Evolutionary conservation across 2,113 vertebrate species (phyloP).

Genomic region (Seriola quinqueradiata): DNA sequence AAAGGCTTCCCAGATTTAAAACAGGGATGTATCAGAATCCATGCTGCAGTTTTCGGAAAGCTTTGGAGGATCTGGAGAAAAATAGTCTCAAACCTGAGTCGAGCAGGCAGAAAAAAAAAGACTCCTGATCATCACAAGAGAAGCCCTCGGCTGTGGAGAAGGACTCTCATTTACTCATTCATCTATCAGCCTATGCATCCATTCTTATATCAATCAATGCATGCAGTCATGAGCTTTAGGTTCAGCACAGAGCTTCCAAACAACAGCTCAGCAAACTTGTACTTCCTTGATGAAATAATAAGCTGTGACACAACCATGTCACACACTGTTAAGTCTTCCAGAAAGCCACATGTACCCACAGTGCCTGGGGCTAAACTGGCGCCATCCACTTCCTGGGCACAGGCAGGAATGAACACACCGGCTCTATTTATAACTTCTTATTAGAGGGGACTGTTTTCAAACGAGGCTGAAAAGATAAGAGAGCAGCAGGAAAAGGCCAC

Average conservation of each 20-base stretch:
- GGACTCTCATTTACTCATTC: background rate
- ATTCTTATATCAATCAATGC: background rate
- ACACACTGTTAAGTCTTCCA: slow-evolving; percentile 59
- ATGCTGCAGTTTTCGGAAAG: background rate
- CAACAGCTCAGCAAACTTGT: slow-evolving; percentile 16
- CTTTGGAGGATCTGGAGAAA: background rate
- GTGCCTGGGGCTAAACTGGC: slow-evolving; percentile 69
- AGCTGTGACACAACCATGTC: slow-evolving; percentile 45
- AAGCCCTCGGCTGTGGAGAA: background rate
- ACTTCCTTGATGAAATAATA: slow-evolving; percentile 34
- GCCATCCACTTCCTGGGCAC: slow-evolving; percentile 69
- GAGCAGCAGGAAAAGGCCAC: slow-evolving; percentile 45
- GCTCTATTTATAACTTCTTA: slow-evolving; percentile 73
- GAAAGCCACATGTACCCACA: slow-evolving; percentile 56
- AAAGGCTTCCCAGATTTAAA: background rate
- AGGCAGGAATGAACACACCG: slow-evolving; percentile 37
- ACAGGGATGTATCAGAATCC: background rate
- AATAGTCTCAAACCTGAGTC: background rate
- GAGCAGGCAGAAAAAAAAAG: slow-evolving; percentile 11
- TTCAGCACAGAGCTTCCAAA: background rate
- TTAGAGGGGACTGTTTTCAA: slow-evolving; percentile 58
- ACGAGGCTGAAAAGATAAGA: slow-evolving; percentile 67
- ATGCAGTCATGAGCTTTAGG: background rate
- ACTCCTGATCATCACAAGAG: background rate
- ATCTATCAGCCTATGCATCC: no score